These are phyloP conservation scores for Macroteleia sp. DNA, from an alignment of 2,888 invertebrate species.

Conservation along the genomic window DNA sequence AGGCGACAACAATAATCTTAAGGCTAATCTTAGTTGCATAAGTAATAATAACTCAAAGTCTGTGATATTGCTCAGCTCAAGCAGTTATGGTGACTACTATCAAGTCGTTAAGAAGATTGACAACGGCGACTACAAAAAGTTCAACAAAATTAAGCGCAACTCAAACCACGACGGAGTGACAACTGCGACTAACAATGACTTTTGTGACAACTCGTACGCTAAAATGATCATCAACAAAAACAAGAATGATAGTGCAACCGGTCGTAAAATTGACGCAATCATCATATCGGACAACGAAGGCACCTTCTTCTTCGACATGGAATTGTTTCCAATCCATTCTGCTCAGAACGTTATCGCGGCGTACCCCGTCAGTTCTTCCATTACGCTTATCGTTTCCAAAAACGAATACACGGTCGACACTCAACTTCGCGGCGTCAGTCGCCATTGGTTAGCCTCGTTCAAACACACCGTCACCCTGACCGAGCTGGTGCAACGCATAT, in stretches of 20 bases:
- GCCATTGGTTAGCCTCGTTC: slow-evolving; percentile 66
- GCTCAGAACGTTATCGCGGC: slow-evolving; percentile 72
- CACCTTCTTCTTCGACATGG: slow-evolving; percentile 55
- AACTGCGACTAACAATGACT: slow-evolving; percentile 35
- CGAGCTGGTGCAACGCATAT: slow-evolving; percentile 82
- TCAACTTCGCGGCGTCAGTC: slow-evolving; percentile 68
- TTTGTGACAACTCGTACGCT: no score
- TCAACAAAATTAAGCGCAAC: slow-evolving; percentile 54
- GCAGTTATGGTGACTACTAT: slow-evolving; percentile 81
- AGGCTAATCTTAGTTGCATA: slow-evolving; percentile 83
- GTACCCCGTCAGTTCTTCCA: slow-evolving; percentile 82
- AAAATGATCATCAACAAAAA: slow-evolving; percentile 17
- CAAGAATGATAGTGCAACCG: background rate
- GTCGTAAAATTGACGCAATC: slow-evolving; percentile 36
- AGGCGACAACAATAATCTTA: slow-evolving; percentile 83
- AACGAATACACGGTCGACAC: slow-evolving; percentile 80
- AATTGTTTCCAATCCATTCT: slow-evolving; percentile 67
- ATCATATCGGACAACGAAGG: slow-evolving; percentile 60
- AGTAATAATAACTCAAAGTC: slow-evolving; percentile 83
- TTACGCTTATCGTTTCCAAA: slow-evolving; percentile 84
- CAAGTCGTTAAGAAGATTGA: slow-evolving; percentile 68
- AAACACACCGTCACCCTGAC: slow-evolving; percentile 77
- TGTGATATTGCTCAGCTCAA: slow-evolving; percentile 85
- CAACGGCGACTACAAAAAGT: slow-evolving; percentile 40
- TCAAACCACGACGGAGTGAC: slow-evolving; percentile 37